Base-by-base conservation (phyloP, 1,140 invertebrate species). In the Anthonomus grandis region DNA sequence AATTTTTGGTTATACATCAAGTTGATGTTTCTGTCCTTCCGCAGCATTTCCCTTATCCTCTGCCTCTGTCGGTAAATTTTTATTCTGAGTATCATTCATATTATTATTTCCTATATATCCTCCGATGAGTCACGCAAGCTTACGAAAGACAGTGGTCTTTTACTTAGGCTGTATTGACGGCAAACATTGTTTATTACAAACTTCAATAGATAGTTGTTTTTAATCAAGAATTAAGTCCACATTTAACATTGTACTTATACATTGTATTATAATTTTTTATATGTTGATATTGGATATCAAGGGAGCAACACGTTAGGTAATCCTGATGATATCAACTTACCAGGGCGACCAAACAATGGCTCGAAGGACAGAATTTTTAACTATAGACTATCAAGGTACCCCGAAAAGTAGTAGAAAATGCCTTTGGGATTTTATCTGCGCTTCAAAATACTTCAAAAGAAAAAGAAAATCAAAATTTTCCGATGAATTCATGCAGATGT, bases 51-150 rank as follows among this genome's bases (percentile, higher is more conserved):
- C 37, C 5, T 5, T 39, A 12, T 9, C 37, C 37, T 39, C 37
- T 39, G 37, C 37, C 37, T n/a, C n/a, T n/a, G n/a, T n/a, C n/a
- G 37, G 5, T 5, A 39, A 5, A 39, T 39, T 39, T 39, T 39
- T 15, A 39, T 6, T 17, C 9, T 12, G 9, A 39, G 5, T 39
- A 39, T 39, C 15, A n/a, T 31, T 31, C 27, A 31, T n/a, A 9
- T 39, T 39, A 9, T 17, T 39, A 39, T 39, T 39, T 39, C 37
- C n/a, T n/a, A n/a, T n/a, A n/a, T n/a, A n/a, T n/a, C 17, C 37
- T 15, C n/a, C 27, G n/a, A n/a, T 31, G 6, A 8, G 27, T 31
- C n/a, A n/a, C 27, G 27, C n/a, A 31, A 31, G 27, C 27, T 31
- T 31, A 31, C n/a, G 27, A 31, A 31, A 31, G 27, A n/a, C 27